Percentiles rank a stretch among this genome's conserved stretches.
phyloP scores from a whole-genome alignment of 2,797 vertebrate genomes.

The Nannoperca australis region DNA sequence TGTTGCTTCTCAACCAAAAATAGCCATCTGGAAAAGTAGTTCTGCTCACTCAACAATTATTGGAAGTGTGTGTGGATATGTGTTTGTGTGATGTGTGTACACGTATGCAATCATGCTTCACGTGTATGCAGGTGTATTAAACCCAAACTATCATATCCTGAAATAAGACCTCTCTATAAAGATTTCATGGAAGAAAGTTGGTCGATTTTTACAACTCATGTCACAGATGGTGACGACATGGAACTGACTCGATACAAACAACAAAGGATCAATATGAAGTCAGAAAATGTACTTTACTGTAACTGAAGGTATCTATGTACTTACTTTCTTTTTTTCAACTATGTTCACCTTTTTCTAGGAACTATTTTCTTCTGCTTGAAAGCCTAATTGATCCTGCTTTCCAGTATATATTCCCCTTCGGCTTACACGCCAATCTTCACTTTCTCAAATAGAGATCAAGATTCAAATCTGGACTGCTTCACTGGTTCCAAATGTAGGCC shows the following conservation, averaged over 20 bases:
- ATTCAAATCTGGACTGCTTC: constrained; percentile 41
- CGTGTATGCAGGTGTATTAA: constrained; percentile 31
- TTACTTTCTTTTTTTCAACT: background rate
- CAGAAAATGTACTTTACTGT: background rate
- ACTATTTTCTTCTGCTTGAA: background rate
- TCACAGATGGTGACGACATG: background rate
- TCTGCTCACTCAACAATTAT: constrained; percentile 70
- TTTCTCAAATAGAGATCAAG: constrained; percentile 27
- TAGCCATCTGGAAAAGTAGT: constrained; percentile 65
- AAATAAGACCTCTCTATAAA: constrained; percentile 28
- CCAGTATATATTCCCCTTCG: constrained; percentile 13
- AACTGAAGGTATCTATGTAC: background rate
- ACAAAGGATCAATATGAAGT: background rate
- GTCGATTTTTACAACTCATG: background rate
- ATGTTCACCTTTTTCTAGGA: constrained; percentile 1
- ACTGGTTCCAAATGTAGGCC: constrained; percentile 17
- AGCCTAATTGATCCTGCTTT: constrained; percentile 8
- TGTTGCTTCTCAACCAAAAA: constrained; percentile 68
- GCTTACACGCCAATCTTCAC: constrained; percentile 3
- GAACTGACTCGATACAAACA: background rate
- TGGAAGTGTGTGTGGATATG: constrained; percentile 30
- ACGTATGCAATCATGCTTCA: constrained; percentile 11
- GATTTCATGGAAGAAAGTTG: background rate
- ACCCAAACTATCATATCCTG: constrained; percentile 31
- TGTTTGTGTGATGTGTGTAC: constrained; percentile 12